phyloP scores from a whole-genome alignment of 2,888 invertebrate species.

The Creontiades dilutus region DNA sequence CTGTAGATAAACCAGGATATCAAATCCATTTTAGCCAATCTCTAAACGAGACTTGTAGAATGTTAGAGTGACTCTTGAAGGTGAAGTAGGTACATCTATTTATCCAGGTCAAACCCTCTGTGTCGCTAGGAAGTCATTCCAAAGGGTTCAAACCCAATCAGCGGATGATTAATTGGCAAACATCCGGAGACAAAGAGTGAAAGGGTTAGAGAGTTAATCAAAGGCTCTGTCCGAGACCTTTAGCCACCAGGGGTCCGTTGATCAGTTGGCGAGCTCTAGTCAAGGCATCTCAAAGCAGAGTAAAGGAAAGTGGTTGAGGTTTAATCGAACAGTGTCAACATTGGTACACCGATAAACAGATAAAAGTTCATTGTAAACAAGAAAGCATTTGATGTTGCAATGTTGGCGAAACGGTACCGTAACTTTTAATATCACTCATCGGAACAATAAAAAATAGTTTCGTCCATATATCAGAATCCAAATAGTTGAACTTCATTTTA shows the following conservation, averaged over 20 bases:
- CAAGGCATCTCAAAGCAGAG: not conserved
- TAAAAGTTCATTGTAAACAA: no score
- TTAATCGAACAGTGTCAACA: no score
- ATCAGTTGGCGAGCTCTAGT: not conserved
- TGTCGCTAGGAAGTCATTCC: not conserved
- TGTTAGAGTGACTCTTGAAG: no score
- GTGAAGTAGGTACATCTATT: not conserved
- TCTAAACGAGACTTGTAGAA: not conserved
- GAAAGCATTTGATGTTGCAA: no score
- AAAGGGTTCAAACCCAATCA: not conserved
- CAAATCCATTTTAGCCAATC: not conserved
- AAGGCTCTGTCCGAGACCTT: slow-evolving; percentile 7
- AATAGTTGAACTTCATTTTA: no score
- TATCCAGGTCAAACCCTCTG: not conserved
- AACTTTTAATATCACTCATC: no score
- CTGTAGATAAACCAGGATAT: no score
- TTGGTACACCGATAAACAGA: no score
- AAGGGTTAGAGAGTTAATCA: slow-evolving; percentile 48
- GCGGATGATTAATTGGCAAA: slow-evolving; percentile 53
- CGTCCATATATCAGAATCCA: no score
- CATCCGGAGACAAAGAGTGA: slow-evolving; percentile 20
- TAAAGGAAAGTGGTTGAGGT: not conserved
- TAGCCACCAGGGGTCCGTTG: not conserved
- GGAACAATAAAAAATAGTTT: no score
- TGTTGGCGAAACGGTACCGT: no score